These are phyloP conservation scores for Salarias fasciatus DNA, from an alignment of 2,797 vertebrate species.

Conservation along the genomic window DNA sequence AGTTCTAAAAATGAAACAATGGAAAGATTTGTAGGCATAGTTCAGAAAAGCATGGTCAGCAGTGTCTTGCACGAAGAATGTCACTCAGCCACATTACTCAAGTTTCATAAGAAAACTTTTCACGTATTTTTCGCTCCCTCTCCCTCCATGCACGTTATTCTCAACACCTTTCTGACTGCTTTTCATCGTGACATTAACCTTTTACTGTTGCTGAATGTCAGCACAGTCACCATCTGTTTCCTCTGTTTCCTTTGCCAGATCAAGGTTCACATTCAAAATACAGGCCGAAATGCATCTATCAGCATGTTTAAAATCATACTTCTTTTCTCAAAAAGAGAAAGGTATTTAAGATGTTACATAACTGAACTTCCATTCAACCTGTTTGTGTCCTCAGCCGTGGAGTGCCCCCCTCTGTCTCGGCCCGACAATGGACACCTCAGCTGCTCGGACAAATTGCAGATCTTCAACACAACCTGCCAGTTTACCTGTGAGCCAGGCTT, in stretches of 20 bases:
- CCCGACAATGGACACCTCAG: constrained; percentile 41
- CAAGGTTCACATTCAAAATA: constrained; percentile 5
- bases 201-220: background rate
- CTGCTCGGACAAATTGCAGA: constrained; percentile 49
- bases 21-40: background rate
- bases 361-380: constrained; percentile 12
- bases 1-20: background rate
- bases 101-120: background rate
- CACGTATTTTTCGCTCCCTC: background rate
- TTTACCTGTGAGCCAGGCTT: constrained; percentile 62
- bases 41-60: background rate
- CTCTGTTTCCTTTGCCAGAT: constrained; percentile 49
- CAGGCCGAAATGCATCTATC: constrained; percentile 19
- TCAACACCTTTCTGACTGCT: background rate
- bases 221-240: constrained; percentile 47
- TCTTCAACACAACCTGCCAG: constrained; percentile 59
- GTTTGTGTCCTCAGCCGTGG: constrained; percentile 43
- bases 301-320: constrained; percentile 7
- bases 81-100: background rate
- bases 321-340: background rate
- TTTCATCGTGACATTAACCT: background rate
- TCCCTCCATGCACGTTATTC: too few relatives aligned
- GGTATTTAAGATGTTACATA: constrained; percentile 11
- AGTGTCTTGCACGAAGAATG: constrained; percentile 3
- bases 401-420: constrained; percentile 44